Conservation (phyloP, 2,113 vertebrate genomes). For the Hydrolagus affinis region DNA sequence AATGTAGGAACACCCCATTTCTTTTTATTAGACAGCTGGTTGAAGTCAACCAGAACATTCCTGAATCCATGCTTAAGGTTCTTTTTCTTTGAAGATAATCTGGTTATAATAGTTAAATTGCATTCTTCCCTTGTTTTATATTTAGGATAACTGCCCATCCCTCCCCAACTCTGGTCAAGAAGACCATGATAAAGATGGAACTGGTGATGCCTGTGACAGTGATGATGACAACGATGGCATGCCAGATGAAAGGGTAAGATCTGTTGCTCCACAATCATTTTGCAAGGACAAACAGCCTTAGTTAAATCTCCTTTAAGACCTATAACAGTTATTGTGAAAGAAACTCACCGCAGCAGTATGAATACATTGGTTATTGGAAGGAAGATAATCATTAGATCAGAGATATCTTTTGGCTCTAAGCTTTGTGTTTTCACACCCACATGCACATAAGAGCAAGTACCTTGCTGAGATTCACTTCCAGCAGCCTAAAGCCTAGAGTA, state of each 20-base stretch:
- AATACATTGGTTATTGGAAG: neutral
- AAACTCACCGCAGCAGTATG: neutral
- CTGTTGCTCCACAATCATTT: neutral
- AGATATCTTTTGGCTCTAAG: neutral
- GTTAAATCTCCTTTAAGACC: neutral
- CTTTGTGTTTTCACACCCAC: slow-evolving; percentile 21
- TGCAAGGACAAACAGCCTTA: neutral
- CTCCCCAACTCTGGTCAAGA: slow-evolving; percentile 97
- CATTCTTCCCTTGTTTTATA: slow-evolving; percentile 32
- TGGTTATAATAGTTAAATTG: neutral
- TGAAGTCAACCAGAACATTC: neutral
- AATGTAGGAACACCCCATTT: neutral
- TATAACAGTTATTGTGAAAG: neutral
- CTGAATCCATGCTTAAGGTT: neutral
- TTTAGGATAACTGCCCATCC: slow-evolving; percentile 89
- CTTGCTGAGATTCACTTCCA: slow-evolving; percentile 41
- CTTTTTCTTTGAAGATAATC: neutral
- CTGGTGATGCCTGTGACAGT: slow-evolving; percentile 86
- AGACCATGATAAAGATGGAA: slow-evolving; percentile 92
- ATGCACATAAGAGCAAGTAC: slow-evolving; percentile 38
- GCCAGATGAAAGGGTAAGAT: slow-evolving; percentile 82
- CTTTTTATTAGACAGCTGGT: slow-evolving; percentile 12
- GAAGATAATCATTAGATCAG: neutral
- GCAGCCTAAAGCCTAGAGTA: slow-evolving; percentile 42
- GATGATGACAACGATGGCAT: slow-evolving; percentile 94